These are phyloP conservation scores for Bufotes viridis DNA, from an alignment of 2,797 vertebrate genomes.

Conservation along the genomic window DNA sequence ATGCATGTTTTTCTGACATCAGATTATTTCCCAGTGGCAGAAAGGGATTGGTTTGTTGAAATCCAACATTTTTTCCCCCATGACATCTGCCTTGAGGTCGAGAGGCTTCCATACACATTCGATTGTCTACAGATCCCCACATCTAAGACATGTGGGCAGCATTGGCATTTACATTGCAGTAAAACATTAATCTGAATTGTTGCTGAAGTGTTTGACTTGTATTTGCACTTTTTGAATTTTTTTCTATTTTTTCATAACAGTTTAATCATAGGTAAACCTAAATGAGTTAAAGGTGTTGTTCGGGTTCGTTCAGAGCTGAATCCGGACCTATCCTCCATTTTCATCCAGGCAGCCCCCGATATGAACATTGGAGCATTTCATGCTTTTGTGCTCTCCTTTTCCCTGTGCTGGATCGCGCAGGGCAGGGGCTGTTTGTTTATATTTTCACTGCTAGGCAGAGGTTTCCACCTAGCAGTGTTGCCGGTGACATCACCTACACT, in stretches of 20 bases:
- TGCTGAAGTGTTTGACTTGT: background rate
- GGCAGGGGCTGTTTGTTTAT: no score
- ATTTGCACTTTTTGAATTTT: background rate
- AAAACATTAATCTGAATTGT: background rate
- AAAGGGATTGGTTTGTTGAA: background rate
- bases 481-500: no score
- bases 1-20: background rate
- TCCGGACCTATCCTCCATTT: no score
- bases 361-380: no score
- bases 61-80: background rate
- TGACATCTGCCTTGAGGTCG: background rate
- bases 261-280: background rate
- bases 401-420: no score
- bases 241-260: background rate
- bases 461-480: no score
- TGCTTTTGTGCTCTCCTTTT: no score
- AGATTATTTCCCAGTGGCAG: background rate
- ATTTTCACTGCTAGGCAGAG: no score
- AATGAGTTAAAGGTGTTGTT: background rate
- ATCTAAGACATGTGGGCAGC: background rate
- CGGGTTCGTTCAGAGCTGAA: no score
- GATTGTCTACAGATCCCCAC: background rate
- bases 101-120: background rate
- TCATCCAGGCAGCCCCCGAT: no score
- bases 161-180: background rate